Base-by-base conservation (phyloP, 2,888 invertebrate genomes). In the Hipparchia semele region DNA sequence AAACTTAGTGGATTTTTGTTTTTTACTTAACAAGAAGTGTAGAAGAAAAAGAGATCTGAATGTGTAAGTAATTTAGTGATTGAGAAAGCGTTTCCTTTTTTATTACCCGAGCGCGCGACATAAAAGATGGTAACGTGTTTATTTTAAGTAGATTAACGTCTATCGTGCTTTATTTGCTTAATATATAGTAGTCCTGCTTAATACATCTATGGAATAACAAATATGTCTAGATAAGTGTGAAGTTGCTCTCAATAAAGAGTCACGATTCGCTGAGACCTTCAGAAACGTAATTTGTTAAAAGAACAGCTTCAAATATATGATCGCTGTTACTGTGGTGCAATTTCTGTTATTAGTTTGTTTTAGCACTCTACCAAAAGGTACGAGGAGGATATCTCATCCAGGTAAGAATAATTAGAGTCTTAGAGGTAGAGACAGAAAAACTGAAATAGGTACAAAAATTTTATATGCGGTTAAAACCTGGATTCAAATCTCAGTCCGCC, bases 281-380 rank as follows among this genome's bases (percentile, higher is more conserved):
- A 82, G 83, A 85, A 85, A 85, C 80, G 81, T 83, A 80, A 85
- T 87, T 87, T 86, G 83, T 87, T 82, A 84, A 83, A 80, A 84
- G 81, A 87, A 86, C 85, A 85, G 84, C 80, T 84, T 82, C 85
- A 85, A 70, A 76, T 69, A 74, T 74, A 70, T 70, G 71, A 69
- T 53, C 70, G 67, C 67, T 73, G 61, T 53, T 68, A 23, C 46
- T n/a, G 58, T 7, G 13, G 6, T 49, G 58, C 59, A 68, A 68
- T 68, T 68, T 59, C 13, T 59, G 23, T 65, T 33, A 65, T 39
- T 53, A 10, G 12, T 53, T 51, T 51, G 23, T 53, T 53, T 6
- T 13, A 46, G 8, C 2, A 10, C 58, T 10, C 49, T 3, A n/a
- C 2, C 45, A 45, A 61, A 45, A n/a, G 23, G 58, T 8, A 54